These are phyloP conservation scores for Tetramorium parvispinum DNA, from an alignment of 1,140 invertebrate species.

Conservation along the genomic window DNA sequence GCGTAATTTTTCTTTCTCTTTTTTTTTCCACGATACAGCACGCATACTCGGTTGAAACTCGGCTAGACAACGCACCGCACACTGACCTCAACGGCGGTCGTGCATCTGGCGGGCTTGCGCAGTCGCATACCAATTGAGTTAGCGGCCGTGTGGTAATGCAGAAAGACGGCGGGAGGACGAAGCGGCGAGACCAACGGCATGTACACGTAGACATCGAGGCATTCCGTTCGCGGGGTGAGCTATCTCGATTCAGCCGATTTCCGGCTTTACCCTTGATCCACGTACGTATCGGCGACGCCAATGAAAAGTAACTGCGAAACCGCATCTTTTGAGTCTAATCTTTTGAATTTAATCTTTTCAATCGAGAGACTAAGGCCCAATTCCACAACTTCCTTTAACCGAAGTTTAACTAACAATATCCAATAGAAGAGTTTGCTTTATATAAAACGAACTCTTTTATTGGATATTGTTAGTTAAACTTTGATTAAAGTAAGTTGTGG, in stretches of 20 bases:
- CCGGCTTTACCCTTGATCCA: neutral
- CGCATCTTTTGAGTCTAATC: too few species aligned
- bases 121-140: conserved; percentile 85
- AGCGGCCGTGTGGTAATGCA: conserved; percentile 82
- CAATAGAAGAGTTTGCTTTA: too few species aligned
- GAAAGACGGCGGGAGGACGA: conserved; percentile 67
- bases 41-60: conserved; percentile 72
- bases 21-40: neutral
- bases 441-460: too few species aligned
- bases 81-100: conserved; percentile 80
- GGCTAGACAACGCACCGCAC: conserved; percentile 68
- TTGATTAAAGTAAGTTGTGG: too few species aligned
- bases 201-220: neutral
- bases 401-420: too few species aligned
- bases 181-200: conserved; percentile 18
- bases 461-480: too few species aligned
- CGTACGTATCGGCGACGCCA: neutral
- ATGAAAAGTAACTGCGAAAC: neutral
- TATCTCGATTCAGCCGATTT: conserved; percentile 4
- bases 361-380: too few species aligned
- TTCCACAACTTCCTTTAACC: too few species aligned
- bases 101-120: conserved; percentile 82
- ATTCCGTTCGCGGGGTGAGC: conserved; percentile 1
- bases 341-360: too few species aligned
- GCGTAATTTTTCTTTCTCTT: conserved; percentile 45